Base-by-base conservation (phyloP, 2,797 vertebrate species). In the Enteromius mattozi region DNA sequence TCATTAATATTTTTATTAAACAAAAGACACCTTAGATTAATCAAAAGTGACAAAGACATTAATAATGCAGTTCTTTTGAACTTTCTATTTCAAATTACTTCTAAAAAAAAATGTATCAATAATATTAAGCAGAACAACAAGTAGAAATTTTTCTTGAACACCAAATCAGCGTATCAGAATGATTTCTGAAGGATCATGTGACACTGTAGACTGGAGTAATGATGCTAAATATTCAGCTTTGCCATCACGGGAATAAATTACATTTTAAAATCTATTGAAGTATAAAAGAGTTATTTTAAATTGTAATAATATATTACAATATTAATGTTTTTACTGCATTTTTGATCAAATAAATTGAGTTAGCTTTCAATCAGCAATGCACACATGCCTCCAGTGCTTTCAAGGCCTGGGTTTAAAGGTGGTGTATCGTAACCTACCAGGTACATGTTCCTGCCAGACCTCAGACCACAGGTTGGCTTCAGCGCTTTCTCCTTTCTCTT, bases 361-460 rank as follows among this genome's bases (percentile, higher is more conserved):
- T 19, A 54, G 19, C 51, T 21, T 56, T 56, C 21, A 3, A 56
- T 9, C 51, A n/a, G 51, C 51, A 56, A 7, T 56, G 51, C 19
- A 21, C 51, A 54, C 7, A 21, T 54, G 6, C 51, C 51, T 56
- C 21, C 21, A 56, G 54, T 10, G 8, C 54, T n/a, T n/a, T 56
- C 21, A 56, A 56, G 3, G 9, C 54, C 54, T n/a, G 54, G 21
- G 54, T 59, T 51, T 12, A 27, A 51, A 19, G 9, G 27, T 74
- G 27, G 35, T 78, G 4, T 17, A 33, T 75, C 1, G 7, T 13
- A 40, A 69, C 49, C 74, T 92, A 99, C 98, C 98, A 86, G 98
- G 98, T 30, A 99, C 97, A 2, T 99, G 97, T 89, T 99, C 98
- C 92, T 99, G 97, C 98, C 98, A 99, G 80, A 99, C 97, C 94